Evolutionary conservation across 2,888 invertebrate species (phyloP).

Genomic region (Parascotia fuliginaria): DNA sequence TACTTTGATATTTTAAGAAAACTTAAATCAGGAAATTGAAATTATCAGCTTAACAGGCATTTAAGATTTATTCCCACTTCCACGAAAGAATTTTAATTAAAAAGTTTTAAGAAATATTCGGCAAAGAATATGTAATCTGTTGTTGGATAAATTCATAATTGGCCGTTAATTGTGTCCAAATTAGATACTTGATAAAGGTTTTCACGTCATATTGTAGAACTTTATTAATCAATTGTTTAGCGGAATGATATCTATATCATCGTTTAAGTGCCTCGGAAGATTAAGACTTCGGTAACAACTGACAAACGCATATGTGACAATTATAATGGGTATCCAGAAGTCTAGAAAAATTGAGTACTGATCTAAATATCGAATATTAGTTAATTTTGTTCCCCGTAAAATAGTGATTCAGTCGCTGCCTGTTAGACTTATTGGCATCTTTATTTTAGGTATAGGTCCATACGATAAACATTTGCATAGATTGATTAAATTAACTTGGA

Average conservation of each 20-base stretch:
- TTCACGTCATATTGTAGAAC: slow-evolving; percentile 11
- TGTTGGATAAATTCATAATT: slow-evolving; percentile 75
- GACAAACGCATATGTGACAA: no score
- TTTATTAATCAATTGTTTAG: slow-evolving; percentile 12
- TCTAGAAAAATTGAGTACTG: no score
- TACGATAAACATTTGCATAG: no score
- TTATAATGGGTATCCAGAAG: no score
- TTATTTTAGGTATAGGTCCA: no score
- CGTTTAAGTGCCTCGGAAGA: no score
- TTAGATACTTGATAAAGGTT: slow-evolving; percentile 37
- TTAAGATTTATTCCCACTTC: slow-evolving; percentile 64
- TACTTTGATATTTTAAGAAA: slow-evolving; percentile 32
- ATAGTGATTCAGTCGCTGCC: no score
- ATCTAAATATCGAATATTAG: no score
- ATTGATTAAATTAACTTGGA: neutral
- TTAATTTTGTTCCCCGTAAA: no score
- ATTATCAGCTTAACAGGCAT: slow-evolving; percentile 67
- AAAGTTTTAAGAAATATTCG: slow-evolving; percentile 73
- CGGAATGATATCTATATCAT: no score
- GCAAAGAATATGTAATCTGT: slow-evolving; percentile 77
- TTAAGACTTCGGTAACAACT: no score
- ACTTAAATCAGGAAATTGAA: slow-evolving; percentile 62
- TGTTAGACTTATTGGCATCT: no score
- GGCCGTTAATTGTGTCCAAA: slow-evolving; percentile 58
- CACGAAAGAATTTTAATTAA: slow-evolving; percentile 79